Base-by-base conservation (phyloP, 1,140 invertebrate genomes). In the Drosophila funebris region DNA sequence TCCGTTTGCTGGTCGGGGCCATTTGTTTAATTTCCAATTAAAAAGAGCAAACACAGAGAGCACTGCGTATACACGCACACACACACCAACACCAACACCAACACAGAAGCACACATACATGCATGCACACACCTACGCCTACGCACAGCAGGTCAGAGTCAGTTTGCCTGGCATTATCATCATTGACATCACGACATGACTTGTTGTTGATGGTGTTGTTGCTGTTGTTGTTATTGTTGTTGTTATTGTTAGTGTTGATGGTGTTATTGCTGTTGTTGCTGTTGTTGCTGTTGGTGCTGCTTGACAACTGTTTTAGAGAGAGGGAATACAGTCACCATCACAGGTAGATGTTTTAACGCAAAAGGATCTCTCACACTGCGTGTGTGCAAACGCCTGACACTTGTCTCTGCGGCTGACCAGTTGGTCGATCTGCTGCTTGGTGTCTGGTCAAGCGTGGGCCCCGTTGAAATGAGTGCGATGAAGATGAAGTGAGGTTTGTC, bases 21-120 rank as follows among this genome's bases (percentile, higher is more conserved):
- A 88, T 87, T 87, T 88, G 83, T 88, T 88, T 88, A 88, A 79
- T 88, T 88, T 88, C 83, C 83, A 88, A 88, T 88, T 88, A 88
- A 88, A 88, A 88, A 76, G 84, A 88, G 83, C 83, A 88, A 87
- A 82, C 72, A 85, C 48, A 57, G 56, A 69, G 50, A 7, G 39
- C n/a, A 43, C 48, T 11, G 39, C 31, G 36, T 41, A 37, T 57
- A 64, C 43, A 46, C 43, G 56, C 63, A 41, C 27, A 18, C 31
- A 52, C 11, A 24, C 63, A 60, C 37, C 39, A 58, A 77, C 64
- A 84, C 76, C 71, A 72, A 81, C 82, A 70, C 74, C 81, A 76
- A 78, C 78, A 85, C 82, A 85, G 82, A 82, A 88, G 82, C 83
- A 78, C 67, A 64, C 43, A 67, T 53, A 39, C 58, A 29, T 9